phyloP scores from a whole-genome alignment of 2,888 invertebrate genomes.

The Pandemis cinnamomeana region DNA sequence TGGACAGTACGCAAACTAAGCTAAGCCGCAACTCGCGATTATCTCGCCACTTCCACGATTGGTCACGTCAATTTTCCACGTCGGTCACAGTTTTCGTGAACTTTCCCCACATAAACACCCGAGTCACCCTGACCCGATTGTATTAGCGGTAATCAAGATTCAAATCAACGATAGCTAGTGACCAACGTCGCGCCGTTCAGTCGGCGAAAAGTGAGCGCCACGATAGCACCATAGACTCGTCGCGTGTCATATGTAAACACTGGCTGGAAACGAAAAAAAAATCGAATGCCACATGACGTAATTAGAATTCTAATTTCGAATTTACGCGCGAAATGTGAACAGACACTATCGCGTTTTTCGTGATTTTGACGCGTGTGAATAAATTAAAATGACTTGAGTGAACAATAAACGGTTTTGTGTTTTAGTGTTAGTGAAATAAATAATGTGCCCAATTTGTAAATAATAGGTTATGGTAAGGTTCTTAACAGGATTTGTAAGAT shows the following conservation, averaged over 20 bases:
- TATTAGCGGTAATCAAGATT: conserved; percentile 74
- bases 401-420: conserved; percentile 3
- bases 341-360: conserved; percentile 49
- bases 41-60: conserved; percentile 14
- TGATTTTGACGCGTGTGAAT: conserved; percentile 45
- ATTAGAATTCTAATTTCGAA: conserved; percentile 63
- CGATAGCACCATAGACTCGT: conserved; percentile 60
- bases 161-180: conserved; percentile 79
- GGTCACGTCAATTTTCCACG: conserved; percentile 30
- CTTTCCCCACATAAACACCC: conserved; percentile 49
- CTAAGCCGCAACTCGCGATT: conserved; percentile 16
- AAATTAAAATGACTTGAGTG: conserved; percentile 31
- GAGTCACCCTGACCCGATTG: conserved; percentile 78
- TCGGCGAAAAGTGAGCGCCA: conserved; percentile 70
- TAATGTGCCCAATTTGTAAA: conserved; percentile 50
- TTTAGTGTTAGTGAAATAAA: conserved; percentile 27
- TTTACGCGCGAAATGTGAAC: conserved; percentile 60
- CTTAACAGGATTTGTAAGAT: conserved; percentile 38
- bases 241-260: conserved; percentile 47
- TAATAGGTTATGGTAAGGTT: conserved; percentile 54
- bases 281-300: conserved; percentile 53
- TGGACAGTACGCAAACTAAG: not conserved
- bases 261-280: conserved; percentile 58
- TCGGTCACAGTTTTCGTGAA: conserved; percentile 35
- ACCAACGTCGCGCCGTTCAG: conserved; percentile 73